A percentile compares a stretch with the other conserved stretches of the same genome.
Conservation (phyloP, 2,797 vertebrate species). For the Crocodylus rhombifer region DNA sequence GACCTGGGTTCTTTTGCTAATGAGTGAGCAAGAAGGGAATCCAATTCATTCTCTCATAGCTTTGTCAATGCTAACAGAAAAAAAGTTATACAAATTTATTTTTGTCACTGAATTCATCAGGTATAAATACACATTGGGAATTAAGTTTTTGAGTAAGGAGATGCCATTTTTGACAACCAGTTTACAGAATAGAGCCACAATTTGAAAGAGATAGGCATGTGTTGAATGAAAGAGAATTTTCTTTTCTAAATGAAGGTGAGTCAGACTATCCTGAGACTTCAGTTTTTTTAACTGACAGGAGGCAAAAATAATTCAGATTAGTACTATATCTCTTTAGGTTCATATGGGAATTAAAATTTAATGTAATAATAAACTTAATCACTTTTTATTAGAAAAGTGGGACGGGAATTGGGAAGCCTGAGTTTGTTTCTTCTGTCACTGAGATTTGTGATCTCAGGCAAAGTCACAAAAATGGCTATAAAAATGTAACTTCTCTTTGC, state of each 20-base stretch:
- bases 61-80: constrained; percentile 10
- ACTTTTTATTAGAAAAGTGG: constrained; percentile 60
- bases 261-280: constrained; percentile 57
- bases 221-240: constrained; percentile 33
- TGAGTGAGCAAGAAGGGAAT: background rate
- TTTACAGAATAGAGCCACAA: constrained; percentile 48
- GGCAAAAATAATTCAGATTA: constrained; percentile 61
- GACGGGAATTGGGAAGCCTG: constrained; percentile 8
- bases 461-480: background rate
- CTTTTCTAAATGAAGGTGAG: constrained; percentile 42
- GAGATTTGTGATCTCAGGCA: background rate
- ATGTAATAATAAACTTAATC: constrained; percentile 69
- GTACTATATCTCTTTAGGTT: constrained; percentile 25
- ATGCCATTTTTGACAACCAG: background rate
- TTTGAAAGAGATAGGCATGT: constrained; percentile 33
- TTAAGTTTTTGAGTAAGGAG: constrained; percentile 9
- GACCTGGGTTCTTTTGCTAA: constrained; percentile 25
- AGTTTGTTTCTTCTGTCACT: constrained; percentile 31
- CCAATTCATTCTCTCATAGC: background rate
- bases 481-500: background rate
- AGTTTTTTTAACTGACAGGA: constrained; percentile 61
- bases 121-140: background rate
- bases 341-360: constrained; percentile 55
- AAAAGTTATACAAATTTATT: background rate
- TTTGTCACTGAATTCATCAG: background rate